Base-by-base conservation (phyloP, 2,797 vertebrate genomes). In the Sorex maritimensis region DNA sequence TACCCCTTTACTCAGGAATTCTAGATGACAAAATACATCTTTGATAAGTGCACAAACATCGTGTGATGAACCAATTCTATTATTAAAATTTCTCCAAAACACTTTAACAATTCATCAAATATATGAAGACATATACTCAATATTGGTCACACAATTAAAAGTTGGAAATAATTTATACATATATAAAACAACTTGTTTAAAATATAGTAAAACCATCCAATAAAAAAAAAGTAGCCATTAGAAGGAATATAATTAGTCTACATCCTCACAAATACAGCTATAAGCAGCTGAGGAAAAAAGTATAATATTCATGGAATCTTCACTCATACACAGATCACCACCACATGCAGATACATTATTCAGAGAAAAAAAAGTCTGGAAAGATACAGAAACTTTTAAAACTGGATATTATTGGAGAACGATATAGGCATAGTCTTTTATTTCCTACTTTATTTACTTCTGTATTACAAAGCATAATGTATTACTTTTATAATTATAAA, bases 401-500 rank as follows among this genome's bases (percentile, higher is more conserved):
- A 68, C 30, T 83, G 80, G 38, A 90, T 94, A 71, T 90, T 81
- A 94, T 94, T 91, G 88, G 65, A 87, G 78, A 95, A 92, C 49
- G 38, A 5, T 81, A 92, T 86, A 86, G n/a, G 92, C 63, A 89
- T 84, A 91, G 2, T 8, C 12, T 34, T 95, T 95, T 63, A 81
- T 78, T 95, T 92, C 90, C 30, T 92, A 63, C 13, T 92, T 87
- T 87, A 82, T 75, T 87, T 34, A 69, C 73, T 95, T 94, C 30
- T 81, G 21, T 75, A 95, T 52, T 72, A 14, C 88, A 94, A 86
- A 95, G 86, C 12, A 93, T 82, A 93, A 97, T 96, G 95, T 96
- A 96, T 96, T 97, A 97, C 94, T 96, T 97, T 97, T 95, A 96
- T 96, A 97, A 96, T 92, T 44, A 61, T 55, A 72, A 85, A 49